phyloP scores from a whole-genome alignment of 2,888 invertebrate genomes.

The Tinea semifulvella region DNA sequence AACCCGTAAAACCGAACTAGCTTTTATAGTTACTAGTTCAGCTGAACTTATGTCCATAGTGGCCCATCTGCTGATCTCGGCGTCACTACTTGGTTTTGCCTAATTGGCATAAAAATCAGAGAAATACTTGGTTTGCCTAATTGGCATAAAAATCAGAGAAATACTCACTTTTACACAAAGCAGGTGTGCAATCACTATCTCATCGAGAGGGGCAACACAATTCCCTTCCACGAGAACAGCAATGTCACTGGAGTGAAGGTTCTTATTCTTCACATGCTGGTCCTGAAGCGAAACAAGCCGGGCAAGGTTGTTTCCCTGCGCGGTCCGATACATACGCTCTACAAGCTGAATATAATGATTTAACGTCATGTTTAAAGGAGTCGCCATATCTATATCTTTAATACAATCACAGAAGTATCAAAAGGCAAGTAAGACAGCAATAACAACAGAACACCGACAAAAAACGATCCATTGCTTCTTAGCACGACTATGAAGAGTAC shows the following conservation, averaged over 20 bases:
- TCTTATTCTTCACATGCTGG: slow-evolving; percentile 75
- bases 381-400: background rate
- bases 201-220: slow-evolving; percentile 77
- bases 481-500: no score
- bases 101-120: no score
- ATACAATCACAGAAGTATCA: background rate
- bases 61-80: no score
- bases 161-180: slow-evolving; percentile 68
- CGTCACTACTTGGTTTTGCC: no score
- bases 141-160: no score
- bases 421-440: no score
- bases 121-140: no score
- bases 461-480: no score
- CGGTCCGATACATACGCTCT: slow-evolving; percentile 69
- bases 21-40: no score
- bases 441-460: no score
- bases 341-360: slow-evolving; percentile 55
- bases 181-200: slow-evolving; percentile 79
- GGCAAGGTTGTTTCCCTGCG: slow-evolving; percentile 69
- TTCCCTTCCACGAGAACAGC: slow-evolving; percentile 75
- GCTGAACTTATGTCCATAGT: no score
- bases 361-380: slow-evolving; percentile 30
- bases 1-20: no score
- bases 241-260: slow-evolving; percentile 74
- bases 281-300: slow-evolving; percentile 72